Conservation (phyloP, 2,888 invertebrate species). For the Drosophila basisetae region DNA sequence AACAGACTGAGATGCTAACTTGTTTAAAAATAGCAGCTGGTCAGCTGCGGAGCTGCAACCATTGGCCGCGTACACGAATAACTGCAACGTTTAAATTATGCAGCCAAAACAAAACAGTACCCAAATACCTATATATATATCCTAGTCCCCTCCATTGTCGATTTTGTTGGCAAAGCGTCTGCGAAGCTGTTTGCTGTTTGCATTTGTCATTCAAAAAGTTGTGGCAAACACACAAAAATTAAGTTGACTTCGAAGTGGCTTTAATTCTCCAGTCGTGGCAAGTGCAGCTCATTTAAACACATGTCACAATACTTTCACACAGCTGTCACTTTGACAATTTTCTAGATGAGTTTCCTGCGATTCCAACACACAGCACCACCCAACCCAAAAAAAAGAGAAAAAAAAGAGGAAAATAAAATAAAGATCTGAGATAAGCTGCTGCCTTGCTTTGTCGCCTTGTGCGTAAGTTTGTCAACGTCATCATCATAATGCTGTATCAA, state of each 20-base stretch:
- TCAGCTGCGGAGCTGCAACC: constrained; percentile 47
- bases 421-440: constrained; percentile 64
- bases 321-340: constrained; percentile 82
- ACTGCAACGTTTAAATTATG: constrained; percentile 74
- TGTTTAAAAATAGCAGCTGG: constrained; percentile 70
- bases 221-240: constrained; percentile 60
- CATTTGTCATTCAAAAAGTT: constrained; percentile 67
- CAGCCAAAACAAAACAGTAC: constrained; percentile 60
- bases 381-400: constrained; percentile 13
- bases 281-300: constrained; percentile 82
- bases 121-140: not conserved
- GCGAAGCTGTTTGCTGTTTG: constrained; percentile 54
- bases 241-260: constrained; percentile 62
- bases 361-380: constrained; percentile 32
- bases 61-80: constrained; percentile 58
- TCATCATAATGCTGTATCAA: constrained; percentile 62
- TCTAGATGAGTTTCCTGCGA: constrained; percentile 80
- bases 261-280: constrained; percentile 53
- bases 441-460: constrained; percentile 47
- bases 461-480: constrained; percentile 78
- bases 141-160: constrained; percentile 1
- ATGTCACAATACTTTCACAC: constrained; percentile 81
- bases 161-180: constrained; percentile 71
- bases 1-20: constrained; percentile 35
- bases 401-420: constrained; percentile 7